Base-by-base conservation (phyloP, 2,888 invertebrate species). In the Sympetrum striolatum region DNA sequence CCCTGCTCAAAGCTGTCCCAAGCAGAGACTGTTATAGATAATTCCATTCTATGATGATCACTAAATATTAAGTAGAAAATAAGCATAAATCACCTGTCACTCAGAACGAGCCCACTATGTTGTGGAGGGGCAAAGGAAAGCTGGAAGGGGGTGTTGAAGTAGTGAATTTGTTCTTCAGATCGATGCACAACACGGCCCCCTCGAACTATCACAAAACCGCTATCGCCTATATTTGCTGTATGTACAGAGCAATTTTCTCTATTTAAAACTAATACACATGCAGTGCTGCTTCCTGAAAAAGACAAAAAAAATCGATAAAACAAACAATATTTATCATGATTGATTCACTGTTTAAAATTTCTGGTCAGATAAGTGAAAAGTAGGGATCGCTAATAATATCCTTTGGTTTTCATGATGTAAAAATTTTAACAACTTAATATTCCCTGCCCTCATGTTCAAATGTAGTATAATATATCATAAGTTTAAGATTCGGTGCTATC, bases 81-180 rank as follows among this genome's bases (percentile, higher is more conserved):
- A n/a, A 31, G 14, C 37, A 37, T 22, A n/a, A 39, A 14, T 92
- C 92, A 97, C 97, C 97, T 97, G 94, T 99, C 99, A 94, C 98
- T 98, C 35, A 98, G 96, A 91, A 98, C 98, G 93, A 97, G 96
- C 91, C 96, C 96, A 92, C 97, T 97, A 92, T 97, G 97, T 22
- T 97, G 97, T 1, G 98, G 98, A 37, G 99, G 99, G 64, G 99
- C 98, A 92, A 99, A 95, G 90, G 99, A 98, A 92, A 99, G 95
- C 94, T 99, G 99, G 95, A 98, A 99, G 5, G 99, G 99, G 73
- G 99, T 99, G 95, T 99, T 99, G 94, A 99, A 99, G 94, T 99
- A 99, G 94, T 99, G 99, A 93, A 99, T 98, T 93, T 99, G 99
- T 94, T 99, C 99, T 93, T 98, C 97, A 6, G 99, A 99, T 91